Percentiles rank a stretch among this genome's conserved stretches.
These are phyloP conservation scores for Podilymbus podiceps DNA, from an alignment of 2,113 vertebrate genomes.

Conservation along the genomic window DNA sequence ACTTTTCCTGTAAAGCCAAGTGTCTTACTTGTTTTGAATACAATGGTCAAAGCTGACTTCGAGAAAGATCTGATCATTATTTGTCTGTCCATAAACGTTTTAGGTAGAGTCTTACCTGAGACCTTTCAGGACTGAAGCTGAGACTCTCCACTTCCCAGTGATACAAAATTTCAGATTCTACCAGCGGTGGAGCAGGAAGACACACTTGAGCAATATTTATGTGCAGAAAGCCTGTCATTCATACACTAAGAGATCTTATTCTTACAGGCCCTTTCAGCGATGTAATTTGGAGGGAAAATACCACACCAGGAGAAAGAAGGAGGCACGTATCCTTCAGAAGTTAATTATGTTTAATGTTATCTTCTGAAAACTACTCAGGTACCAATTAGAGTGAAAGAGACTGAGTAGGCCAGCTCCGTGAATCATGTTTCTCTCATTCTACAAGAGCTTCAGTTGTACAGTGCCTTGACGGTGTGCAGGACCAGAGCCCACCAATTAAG, in stretches of 20 bases:
- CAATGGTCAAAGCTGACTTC: not conserved
- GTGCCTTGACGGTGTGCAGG: not conserved
- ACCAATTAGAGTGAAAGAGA: not conserved
- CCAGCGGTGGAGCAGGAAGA: not conserved
- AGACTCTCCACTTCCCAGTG: not conserved
- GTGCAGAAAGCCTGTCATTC: not conserved
- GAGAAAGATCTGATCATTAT: not conserved
- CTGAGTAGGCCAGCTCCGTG: not conserved
- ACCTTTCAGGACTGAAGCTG: not conserved
- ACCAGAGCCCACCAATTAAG: not conserved
- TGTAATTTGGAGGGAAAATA: not conserved
- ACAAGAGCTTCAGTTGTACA: not conserved
- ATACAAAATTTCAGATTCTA: not conserved
- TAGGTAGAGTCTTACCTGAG: not conserved
- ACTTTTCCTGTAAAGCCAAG: not conserved
- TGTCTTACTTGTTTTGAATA: not conserved
- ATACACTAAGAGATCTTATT: not conserved
- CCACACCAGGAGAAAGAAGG: not conserved
- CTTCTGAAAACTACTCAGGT: not conserved
- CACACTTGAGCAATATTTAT: not conserved
- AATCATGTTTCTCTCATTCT: not conserved
- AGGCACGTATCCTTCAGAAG: not conserved
- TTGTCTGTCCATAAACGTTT: not conserved
- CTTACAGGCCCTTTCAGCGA: not conserved
- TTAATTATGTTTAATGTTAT: not conserved